Evolutionary conservation across 2,797 vertebrate species (phyloP).

Genomic region (Rhinatrema bivittatum): DNA sequence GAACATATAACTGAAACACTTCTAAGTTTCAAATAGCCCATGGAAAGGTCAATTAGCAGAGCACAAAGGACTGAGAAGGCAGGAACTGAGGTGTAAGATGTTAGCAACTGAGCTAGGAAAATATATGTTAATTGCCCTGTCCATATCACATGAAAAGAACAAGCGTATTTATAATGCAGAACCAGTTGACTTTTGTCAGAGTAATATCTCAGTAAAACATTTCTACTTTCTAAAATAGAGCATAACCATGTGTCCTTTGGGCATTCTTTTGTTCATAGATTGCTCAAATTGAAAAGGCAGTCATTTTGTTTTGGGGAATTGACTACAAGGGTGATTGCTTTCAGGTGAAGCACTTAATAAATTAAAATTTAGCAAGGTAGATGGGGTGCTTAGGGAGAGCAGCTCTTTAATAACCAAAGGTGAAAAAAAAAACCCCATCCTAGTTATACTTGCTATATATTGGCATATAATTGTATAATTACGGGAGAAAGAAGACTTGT

Average conservation of each 20-base stretch:
- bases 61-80: conserved; percentile 10
- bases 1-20: conserved; percentile 4
- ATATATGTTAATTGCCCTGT: background rate
- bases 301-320: conserved; percentile 52
- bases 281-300: conserved; percentile 50
- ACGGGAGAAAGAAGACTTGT: conserved; percentile 10
- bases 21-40: conserved; percentile 7
- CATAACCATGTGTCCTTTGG: conserved; percentile 31
- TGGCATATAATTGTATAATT: conserved; percentile 48
- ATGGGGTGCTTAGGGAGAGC: conserved; percentile 24
- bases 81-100: conserved; percentile 1
- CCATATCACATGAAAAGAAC: background rate
- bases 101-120: background rate
- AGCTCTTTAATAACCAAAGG: conserved; percentile 23
- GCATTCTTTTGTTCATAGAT: conserved; percentile 41
- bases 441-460: conserved; percentile 21
- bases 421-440: conserved; percentile 3
- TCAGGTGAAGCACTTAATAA: conserved; percentile 53
- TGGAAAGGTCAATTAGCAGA: conserved; percentile 23
- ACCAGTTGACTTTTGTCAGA: conserved; percentile 10
- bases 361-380: conserved; percentile 50
- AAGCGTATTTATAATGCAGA: conserved; percentile 19
- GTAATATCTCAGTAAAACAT: conserved; percentile 28
- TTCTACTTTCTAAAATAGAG: conserved; percentile 31
- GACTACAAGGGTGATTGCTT: conserved; percentile 44